Evolutionary conservation across 2,797 vertebrate genomes (phyloP).

Genomic region (Enteromius trimaculatus): DNA sequence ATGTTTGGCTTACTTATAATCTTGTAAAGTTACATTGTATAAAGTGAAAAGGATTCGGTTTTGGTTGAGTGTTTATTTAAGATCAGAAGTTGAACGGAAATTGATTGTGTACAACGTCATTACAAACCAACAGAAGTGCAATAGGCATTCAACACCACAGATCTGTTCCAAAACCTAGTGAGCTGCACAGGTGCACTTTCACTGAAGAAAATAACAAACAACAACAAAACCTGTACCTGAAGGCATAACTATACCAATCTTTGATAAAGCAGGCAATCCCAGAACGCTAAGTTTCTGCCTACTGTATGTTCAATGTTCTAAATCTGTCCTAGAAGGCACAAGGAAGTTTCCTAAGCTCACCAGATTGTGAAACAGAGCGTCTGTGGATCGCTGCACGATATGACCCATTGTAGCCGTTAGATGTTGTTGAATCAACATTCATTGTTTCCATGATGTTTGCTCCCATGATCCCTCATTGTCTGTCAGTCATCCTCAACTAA

Average conservation of each 20-base stretch:
- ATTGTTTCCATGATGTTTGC: not conserved
- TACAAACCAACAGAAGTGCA: not conserved
- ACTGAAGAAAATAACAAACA: not conserved
- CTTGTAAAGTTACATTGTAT: not conserved
- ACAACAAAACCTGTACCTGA: not conserved
- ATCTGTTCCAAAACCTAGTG: constrained; percentile 27
- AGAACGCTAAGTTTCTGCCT: not conserved
- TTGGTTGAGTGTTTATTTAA: constrained; percentile 24
- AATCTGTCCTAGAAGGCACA: not conserved
- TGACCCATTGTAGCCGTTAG: not conserved
- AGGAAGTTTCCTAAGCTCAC: not conserved
- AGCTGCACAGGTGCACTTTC: not conserved
- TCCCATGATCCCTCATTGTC: constrained; percentile 41
- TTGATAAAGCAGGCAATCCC: not conserved
- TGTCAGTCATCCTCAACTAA: constrained; percentile 32
- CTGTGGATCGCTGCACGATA: not conserved
- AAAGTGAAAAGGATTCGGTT: not conserved
- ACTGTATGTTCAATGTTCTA: not conserved
- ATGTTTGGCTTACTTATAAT: not conserved
- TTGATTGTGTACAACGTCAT: not conserved
- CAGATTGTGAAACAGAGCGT: constrained; percentile 7
- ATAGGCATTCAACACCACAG: not conserved
- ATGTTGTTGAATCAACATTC: not conserved
- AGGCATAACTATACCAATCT: not conserved
- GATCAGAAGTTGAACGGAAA: not conserved